phyloP scores from a whole-genome alignment of 2,113 vertebrate genomes.

The Spea multiplicata region DNA sequence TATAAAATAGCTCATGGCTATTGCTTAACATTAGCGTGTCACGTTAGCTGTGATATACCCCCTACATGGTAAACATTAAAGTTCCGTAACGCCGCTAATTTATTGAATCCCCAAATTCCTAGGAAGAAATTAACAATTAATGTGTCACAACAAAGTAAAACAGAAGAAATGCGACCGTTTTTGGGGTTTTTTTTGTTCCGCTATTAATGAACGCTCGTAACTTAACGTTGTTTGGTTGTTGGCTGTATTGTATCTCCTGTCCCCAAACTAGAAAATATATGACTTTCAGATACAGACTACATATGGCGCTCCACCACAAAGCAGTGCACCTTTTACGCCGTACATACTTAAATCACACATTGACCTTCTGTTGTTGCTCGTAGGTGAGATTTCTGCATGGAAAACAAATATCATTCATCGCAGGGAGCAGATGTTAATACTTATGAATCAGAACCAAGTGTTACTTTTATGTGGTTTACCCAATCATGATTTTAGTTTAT shows the following conservation, averaged over 20 bases:
- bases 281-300: slow-evolving; percentile 2
- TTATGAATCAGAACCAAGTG: slow-evolving; percentile 4
- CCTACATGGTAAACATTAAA: no score
- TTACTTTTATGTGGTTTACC: neutral
- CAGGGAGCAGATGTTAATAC: slow-evolving; percentile 8
- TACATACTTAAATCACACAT: slow-evolving; percentile 1
- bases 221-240: neutral
- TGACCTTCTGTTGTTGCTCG: slow-evolving; percentile 20
- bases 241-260: slow-evolving; percentile 8
- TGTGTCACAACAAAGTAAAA: slow-evolving; percentile 9
- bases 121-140: slow-evolving; percentile 4
- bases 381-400: neutral
- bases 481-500: slow-evolving; percentile 7
- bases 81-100: no score
- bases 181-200: neutral
- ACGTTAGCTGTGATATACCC: no score
- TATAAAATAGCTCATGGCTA: no score
- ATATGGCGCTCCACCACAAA: no score
- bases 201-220: slow-evolving; percentile 12
- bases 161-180: neutral
- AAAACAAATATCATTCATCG: neutral
- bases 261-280: slow-evolving; percentile 1
- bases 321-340: no score
- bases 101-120: neutral
- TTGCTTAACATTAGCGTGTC: no score